A percentile compares a stretch with the other conserved stretches of the same genome.
Evolutionary conservation across 2,113 vertebrate genomes (phyloP).

Genomic region (Accipiter cooperii): DNA sequence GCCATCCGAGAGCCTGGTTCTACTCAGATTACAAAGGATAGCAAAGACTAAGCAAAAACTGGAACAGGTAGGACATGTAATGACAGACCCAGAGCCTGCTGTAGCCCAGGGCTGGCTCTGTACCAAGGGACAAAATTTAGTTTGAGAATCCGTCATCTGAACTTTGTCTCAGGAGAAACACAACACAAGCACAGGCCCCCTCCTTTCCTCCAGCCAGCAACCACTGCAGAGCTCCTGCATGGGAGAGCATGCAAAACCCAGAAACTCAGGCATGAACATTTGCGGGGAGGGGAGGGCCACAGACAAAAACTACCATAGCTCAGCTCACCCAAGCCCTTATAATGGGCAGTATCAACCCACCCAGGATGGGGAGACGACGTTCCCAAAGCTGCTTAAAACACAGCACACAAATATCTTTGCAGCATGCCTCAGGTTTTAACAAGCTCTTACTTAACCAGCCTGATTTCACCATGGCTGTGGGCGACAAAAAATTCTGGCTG

Average conservation of each 20-base stretch:
- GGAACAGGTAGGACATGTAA: neutral
- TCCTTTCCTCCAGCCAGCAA: neutral
- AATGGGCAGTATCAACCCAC: neutral
- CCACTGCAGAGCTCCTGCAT: neutral
- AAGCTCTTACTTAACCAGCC: neutral
- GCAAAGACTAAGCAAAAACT: neutral
- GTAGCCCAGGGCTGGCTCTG: neutral
- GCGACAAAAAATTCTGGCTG: neutral
- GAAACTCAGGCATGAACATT: neutral
- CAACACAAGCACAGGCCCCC: neutral
- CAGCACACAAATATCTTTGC: neutral
- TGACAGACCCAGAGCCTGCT: neutral
- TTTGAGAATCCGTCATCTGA: neutral
- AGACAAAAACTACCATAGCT: neutral
- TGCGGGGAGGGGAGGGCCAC: neutral
- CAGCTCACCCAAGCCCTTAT: neutral
- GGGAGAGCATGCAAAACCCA: fast-evolving
- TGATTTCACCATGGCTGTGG: neutral
- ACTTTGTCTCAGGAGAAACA: neutral
- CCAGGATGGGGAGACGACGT: fast-evolving
- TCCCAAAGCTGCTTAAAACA: neutral
- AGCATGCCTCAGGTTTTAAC: neutral
- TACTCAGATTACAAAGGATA: neutral
- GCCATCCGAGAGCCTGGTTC: neutral
- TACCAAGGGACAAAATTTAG: neutral